Base-by-base conservation (phyloP, 2,888 invertebrate genomes). In the Himalopsyche japonica region DNA sequence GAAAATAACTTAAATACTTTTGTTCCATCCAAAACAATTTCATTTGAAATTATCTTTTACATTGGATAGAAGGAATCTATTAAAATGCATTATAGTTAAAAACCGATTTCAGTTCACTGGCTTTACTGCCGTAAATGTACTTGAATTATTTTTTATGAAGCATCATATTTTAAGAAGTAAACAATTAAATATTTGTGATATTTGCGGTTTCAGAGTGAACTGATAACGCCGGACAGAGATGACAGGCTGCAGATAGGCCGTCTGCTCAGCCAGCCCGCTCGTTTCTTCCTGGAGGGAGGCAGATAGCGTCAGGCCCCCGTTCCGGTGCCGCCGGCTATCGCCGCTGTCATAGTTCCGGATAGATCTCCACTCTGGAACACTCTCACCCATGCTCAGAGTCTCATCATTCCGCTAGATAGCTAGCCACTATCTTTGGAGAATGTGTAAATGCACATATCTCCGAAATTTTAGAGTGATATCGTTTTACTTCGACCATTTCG, bases 311-410 rank as follows among this genome's bases (percentile, higher is more conserved):
- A 70, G 80, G 87, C 83, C 10, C 76, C 79, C 43, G 34, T 82
- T 37, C 83, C 80, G 12, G 47, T 82, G 12, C 47, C n/a, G 8
- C 24, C 82, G 48, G 34, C 77, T 20, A 81, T 82, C 77, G 76
- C 86, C 78, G 27, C 70, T 5, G 64, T 37, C 70, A 84, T 84
- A 34, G 90, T 92, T 49, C 92, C 93, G 84, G 94, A 93, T 90
- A 95, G 95, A 88, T 95, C 96, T 87, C 96, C 96, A 80, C 92
- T 97, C 87, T 96, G 96, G 96, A 96, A 95, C 81, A 95, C 96
- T 81, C 93, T 96, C 88, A 96, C 96, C 82, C 94, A 94, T 89
- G 95, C 95, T 88, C 95, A 95, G 89, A 91, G 93, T 83, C 90
- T 92, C 86, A 90, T 80, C 82, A 48, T 86, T 10, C 92, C 91